phyloP scores from a whole-genome alignment of 1,140 invertebrate genomes.

The Zaprionus ghesquierei region DNA sequence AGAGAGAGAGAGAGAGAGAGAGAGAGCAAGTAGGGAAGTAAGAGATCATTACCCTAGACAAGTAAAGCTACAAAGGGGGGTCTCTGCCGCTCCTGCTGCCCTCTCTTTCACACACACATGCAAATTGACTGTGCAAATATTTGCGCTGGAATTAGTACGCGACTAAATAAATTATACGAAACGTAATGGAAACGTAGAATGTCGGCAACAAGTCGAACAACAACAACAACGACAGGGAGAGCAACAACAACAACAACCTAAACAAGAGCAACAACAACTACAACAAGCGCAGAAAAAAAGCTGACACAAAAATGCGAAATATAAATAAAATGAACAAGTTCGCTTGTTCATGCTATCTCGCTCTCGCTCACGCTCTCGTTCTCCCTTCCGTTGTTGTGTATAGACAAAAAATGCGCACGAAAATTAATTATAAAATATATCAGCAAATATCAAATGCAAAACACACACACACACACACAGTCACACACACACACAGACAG shows the following conservation, averaged over 20 bases:
- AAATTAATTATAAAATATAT: slow-evolving; percentile 74
- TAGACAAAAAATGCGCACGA: slow-evolving; percentile 41
- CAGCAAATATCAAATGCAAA: slow-evolving; percentile 54
- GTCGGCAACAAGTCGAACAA: slow-evolving; percentile 6
- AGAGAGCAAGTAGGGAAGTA: too few relatives aligned
- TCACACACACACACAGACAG: slow-evolving; percentile 10
- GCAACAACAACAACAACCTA: neutral
- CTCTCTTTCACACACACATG: slow-evolving; percentile 19
- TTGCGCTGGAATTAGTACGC: slow-evolving; percentile 68
- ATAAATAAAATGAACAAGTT: slow-evolving; percentile 41
- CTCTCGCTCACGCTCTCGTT: neutral
- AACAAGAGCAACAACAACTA: neutral
- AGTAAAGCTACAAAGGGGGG: slow-evolving; percentile 6
- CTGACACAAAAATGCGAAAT: slow-evolving; percentile 50
- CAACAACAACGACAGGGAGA: slow-evolving; percentile 7
- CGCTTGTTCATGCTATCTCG: neutral
- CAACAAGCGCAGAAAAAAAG: slow-evolving; percentile 21
- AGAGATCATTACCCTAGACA: slow-evolving; percentile 39
- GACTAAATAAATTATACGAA: slow-evolving; percentile 50
- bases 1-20: too few relatives aligned
- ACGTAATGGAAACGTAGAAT: slow-evolving; percentile 33
- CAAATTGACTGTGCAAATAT: slow-evolving; percentile 65
- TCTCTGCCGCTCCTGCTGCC: too few relatives aligned
- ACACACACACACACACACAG: slow-evolving; percentile 25
- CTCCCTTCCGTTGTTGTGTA: slow-evolving; percentile 25